Percentiles rank a stretch among this genome's conserved stretches.
Conservation (phyloP, 2,113 vertebrate genomes). For the Regulus satrapa region DNA sequence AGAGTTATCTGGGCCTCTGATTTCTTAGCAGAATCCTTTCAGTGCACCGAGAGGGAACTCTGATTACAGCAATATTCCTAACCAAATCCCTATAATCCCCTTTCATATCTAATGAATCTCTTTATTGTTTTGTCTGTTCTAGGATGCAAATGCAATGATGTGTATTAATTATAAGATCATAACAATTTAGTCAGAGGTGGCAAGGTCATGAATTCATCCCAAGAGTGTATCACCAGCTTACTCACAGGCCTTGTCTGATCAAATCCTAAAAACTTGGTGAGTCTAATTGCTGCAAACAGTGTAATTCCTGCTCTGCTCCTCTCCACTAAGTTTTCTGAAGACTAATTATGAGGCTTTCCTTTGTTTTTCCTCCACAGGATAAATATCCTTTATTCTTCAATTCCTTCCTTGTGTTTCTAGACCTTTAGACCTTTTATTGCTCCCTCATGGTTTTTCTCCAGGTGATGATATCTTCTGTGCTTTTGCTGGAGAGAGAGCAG, state of each 20-base stretch:
- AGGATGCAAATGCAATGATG: neutral
- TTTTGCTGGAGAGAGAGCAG: neutral
- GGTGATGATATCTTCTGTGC: neutral
- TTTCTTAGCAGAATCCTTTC: neutral
- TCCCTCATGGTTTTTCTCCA: neutral
- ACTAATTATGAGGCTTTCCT: neutral
- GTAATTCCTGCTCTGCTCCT: neutral
- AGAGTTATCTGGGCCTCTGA: neutral
- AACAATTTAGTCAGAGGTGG: neutral
- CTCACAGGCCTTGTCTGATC: neutral
- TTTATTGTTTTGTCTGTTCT: neutral
- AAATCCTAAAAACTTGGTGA: neutral
- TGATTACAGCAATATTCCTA: neutral
- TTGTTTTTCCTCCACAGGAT: neutral
- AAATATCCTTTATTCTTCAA: neutral
- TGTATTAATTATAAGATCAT: neutral
- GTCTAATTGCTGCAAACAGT: neutral
- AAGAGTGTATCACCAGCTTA: neutral
- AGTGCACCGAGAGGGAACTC: neutral
- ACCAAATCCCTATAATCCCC: neutral
- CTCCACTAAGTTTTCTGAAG: neutral
- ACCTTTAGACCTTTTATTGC: neutral
- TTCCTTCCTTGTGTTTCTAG: neutral
- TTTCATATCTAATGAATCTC: neutral
- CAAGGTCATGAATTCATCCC: neutral